Base-by-base conservation (phyloP, 1,140 invertebrate species). In the Aricia agestis region DNA sequence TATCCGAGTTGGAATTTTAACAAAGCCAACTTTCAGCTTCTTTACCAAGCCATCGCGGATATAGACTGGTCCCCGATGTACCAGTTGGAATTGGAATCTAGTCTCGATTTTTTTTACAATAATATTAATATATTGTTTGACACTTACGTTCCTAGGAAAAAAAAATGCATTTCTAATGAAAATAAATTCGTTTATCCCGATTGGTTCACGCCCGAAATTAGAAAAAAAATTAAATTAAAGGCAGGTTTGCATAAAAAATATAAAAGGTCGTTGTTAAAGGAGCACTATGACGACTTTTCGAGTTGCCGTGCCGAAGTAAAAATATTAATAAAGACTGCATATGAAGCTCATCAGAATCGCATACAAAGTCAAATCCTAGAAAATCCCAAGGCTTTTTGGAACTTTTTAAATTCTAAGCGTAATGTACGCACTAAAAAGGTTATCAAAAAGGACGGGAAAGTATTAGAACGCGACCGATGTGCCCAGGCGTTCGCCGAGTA, bases 31-130 rank as follows among this genome's bases (percentile, higher is more conserved):
- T 76, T 66, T 58, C 61, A 13, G 66, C 66, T 63, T 13, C 66
- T 45, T 52, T 73, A 68, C 36, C 68, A 10, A 3, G 1, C 7
- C 17, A 52, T 69, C 6, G n/a, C 41, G 41, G n/a, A 13, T 17
- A 63, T 75, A 13, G 71, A 75, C 31, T 75, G 71, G 71, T 19
- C 17, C 67, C 19, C 65, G 10, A 63, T 75, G 15, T 75, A 72
- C n/a, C 18, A 32, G n/a, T 59, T 75, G 57, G 42, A 72, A 6
- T 36, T 59, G 0, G 71, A 75, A 57, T 7, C 15, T 6, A 45
- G 18, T 41, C 17, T 75, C 13, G n/a, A 10, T 67, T 75, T 45
- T 70, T 72, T 75, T 59, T 75, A 75, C 25, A 57, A 59, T n/a
- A 58, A 31, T 19, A 52, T 68, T 31, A 36, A 6, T 25, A 58